Base-by-base conservation (phyloP, 2,797 vertebrate genomes). In the Cyclura pinguis region DNA sequence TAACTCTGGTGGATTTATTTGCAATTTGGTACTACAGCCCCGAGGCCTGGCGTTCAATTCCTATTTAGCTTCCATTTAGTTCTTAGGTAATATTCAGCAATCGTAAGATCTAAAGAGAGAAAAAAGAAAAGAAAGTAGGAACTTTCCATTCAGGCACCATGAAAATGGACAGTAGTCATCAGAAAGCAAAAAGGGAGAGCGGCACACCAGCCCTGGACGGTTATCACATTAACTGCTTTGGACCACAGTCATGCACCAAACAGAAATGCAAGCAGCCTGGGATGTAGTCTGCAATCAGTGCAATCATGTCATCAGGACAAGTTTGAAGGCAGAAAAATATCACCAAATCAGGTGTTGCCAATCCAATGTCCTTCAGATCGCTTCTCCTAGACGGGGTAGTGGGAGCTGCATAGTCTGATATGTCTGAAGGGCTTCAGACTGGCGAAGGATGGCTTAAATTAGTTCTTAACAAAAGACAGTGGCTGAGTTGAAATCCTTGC, bases 401-500 rank as follows among this genome's bases (percentile, higher is more conserved):
- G 42, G 42, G 42, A 47, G 42, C 42, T 47, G 42, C 12, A 13
- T 59, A 22, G 20, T 57, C 55, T 27, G 22, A 59, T 32, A 42
- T 10, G 27, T 83, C 20, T 9, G 57, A 22, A 27, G 57, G 57
- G 5, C 22, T 18, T 14, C n/a, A 16, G 24, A 6, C 6, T 42
- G 24, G 22, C 16, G 20, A 38, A 64, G 38, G n/a, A 24, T 62
- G 35, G 20, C 35, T 57, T 59, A 59, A 82, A n/a, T 24, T 20
- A 16, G 85, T 0, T 27, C 0, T 52, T 22, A 13, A 32, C 50
- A 24, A 7, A 1, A 32, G 32, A 1, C 4, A 9, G 20, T 1
- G 32, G 5, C 29, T 69, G 62, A 16, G 22, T 35, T 0, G 0
- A 18, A 0, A 81, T 55, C 76, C 14, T 16, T 67, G 85, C 81